Base-by-base conservation (phyloP, 2,113 vertebrate species). In the Rhinogobius similis region DNA sequence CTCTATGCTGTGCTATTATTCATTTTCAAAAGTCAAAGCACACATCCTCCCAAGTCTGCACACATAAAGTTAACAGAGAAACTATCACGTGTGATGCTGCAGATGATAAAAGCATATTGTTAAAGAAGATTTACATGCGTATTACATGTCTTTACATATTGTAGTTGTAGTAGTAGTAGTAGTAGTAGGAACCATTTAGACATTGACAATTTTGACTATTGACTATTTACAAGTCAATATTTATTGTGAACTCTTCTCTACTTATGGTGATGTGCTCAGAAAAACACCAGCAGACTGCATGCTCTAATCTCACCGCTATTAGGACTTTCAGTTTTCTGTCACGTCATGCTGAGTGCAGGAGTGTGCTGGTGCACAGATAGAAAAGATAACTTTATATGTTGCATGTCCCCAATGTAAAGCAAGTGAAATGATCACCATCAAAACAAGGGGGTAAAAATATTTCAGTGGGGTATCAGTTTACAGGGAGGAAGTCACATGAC, bases 361-460 rank as follows among this genome's bases (percentile, higher is more conserved):
- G 65, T 52, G 32, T 16, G 62, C 21, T 14, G 6, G n/a, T n/a
- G n/a, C n/a, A n/a, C n/a, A n/a, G n/a, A n/a, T n/a, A n/a, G n/a
- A n/a, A n/a, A n/a, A n/a, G n/a, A n/a, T n/a, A 44, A 41, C 48
- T 64, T 53, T 3, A 72, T 43, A 53, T 32, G 44, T 32, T 50
- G 48, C 65, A 65, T 62, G n/a, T n/a, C n/a, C n/a, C n/a, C n/a
- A n/a, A n/a, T n/a, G 10, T 13, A 24, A 41, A 62, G 46, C 50
- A 52, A 50, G 14, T 55, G 20, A 7, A 61, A 71, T 56, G 75
- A 4, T 6, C 29, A 50, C 59, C 23, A 21, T 70, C 41, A 74
- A 69, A 81, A 77, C 64, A 65, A 58, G 29, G 6, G 48, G 56
- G 50, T 78, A 75, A 75, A 81, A 82, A 88, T 89, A 85, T 69